A percentile compares a stretch with the other conserved stretches of the same genome.
These are phyloP conservation scores for Etheostoma perlongum DNA, from an alignment of 2,797 vertebrate genomes.

Conservation along the genomic window DNA sequence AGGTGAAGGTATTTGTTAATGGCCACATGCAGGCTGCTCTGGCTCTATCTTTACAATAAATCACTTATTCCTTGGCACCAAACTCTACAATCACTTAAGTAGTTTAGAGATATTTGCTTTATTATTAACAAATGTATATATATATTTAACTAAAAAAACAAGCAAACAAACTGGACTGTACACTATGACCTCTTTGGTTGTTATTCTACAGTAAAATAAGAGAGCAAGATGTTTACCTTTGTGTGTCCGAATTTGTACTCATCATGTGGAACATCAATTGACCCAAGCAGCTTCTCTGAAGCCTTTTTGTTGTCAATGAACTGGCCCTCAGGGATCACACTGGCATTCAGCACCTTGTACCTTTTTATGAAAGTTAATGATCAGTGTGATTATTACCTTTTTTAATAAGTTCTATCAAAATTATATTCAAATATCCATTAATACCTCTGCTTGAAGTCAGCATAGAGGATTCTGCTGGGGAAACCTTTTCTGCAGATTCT, in stretches of 20 bases:
- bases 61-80: no score
- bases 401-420: not conserved
- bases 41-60: no score
- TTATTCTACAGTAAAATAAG: no score
- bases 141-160: no score
- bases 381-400: not conserved
- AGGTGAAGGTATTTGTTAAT: no score
- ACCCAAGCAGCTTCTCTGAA: conserved; percentile 90
- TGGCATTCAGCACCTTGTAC: conserved; percentile 86
- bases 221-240: conserved; percentile 77
- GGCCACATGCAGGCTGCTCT: no score
- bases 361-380: conserved; percentile 21
- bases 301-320: conserved; percentile 94
- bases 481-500: conserved; percentile 91
- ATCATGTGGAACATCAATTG: conserved; percentile 89
- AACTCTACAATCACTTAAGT: no score
- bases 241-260: conserved; percentile 92
- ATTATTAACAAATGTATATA: no score
- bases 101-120: no score
- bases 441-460: conserved; percentile 89
- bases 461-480: conserved; percentile 89
- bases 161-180: not conserved
- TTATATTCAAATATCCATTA: rapidly evolving
- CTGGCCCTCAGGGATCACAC: conserved; percentile 91
- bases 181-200: not conserved